These are phyloP conservation scores for Miniopterus natalensis DNA, from an alignment of 2,113 vertebrate species.

Conservation along the genomic window DNA sequence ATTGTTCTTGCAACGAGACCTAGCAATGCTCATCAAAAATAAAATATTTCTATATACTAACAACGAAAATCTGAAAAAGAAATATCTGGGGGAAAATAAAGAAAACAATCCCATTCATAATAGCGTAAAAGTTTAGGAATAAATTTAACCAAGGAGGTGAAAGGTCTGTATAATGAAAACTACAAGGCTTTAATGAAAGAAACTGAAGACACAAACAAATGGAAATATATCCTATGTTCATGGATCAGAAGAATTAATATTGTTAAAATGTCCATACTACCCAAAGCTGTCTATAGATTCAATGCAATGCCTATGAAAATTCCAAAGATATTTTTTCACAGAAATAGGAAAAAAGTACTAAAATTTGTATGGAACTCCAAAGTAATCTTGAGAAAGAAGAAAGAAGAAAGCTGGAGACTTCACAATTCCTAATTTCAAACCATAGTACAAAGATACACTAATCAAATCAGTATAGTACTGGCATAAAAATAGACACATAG, in stretches of 20 bases:
- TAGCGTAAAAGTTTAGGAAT: neutral
- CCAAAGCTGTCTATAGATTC: neutral
- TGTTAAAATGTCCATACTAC: neutral
- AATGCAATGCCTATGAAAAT: neutral
- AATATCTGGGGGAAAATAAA: neutral
- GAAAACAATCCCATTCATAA: neutral
- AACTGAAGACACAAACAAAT: neutral
- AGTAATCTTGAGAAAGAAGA: neutral
- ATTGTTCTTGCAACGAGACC: neutral
- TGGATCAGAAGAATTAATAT: too few species aligned
- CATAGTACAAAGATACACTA: neutral
- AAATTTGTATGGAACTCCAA: neutral
- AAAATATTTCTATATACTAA: slow-evolving; percentile 7
- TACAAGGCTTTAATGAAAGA: neutral
- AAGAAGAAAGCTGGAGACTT: neutral
- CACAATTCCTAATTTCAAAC: neutral
- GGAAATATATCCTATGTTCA: too few species aligned
- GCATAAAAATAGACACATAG: neutral
- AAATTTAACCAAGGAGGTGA: neutral
- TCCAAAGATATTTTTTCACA: neutral
- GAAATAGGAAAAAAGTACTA: neutral
- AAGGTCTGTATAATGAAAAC: neutral
- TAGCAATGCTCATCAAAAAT: slow-evolving; percentile 44
- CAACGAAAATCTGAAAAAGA: neutral
- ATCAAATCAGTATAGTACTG: neutral